These are phyloP conservation scores for Halcyon leucocephala DNA, from an alignment of 2,797 vertebrate species.

Conservation along the genomic window DNA sequence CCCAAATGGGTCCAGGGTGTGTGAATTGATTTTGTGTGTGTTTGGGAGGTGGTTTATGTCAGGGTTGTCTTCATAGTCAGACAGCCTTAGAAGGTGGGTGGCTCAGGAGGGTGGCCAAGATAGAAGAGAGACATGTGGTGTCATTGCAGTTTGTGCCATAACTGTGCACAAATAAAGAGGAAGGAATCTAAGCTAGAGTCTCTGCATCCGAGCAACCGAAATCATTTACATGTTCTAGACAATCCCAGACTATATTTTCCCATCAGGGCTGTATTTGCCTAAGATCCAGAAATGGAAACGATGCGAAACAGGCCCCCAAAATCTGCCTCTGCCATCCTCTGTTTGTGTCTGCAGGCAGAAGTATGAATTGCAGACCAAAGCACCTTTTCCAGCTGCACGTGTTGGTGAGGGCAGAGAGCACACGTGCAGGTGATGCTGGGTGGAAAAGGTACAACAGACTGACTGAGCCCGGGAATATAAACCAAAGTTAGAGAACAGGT, in stretches of 20 bases:
- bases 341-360: not conserved
- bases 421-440: not conserved
- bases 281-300: not conserved
- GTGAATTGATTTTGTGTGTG: not conserved
- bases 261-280: not conserved
- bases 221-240: not conserved
- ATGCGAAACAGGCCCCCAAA: not conserved
- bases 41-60: not conserved
- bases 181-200: not conserved
- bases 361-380: not conserved
- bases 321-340: not conserved
- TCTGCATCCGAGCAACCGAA: fast-evolving
- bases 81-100: not conserved
- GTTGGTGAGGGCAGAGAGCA: not conserved
- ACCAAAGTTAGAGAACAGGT: conserved; percentile 4
- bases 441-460: not conserved
- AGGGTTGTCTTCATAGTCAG: not conserved
- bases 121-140: not conserved
- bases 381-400: not conserved
- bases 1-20: not conserved
- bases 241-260: not conserved
- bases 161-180: not conserved
- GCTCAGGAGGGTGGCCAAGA: not conserved
- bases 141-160: not conserved
- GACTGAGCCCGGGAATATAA: not conserved